Percentiles rank a stretch among this genome's conserved stretches.
These are phyloP conservation scores for Falco berigora DNA, from an alignment of 2,797 vertebrate species.

Conservation along the genomic window DNA sequence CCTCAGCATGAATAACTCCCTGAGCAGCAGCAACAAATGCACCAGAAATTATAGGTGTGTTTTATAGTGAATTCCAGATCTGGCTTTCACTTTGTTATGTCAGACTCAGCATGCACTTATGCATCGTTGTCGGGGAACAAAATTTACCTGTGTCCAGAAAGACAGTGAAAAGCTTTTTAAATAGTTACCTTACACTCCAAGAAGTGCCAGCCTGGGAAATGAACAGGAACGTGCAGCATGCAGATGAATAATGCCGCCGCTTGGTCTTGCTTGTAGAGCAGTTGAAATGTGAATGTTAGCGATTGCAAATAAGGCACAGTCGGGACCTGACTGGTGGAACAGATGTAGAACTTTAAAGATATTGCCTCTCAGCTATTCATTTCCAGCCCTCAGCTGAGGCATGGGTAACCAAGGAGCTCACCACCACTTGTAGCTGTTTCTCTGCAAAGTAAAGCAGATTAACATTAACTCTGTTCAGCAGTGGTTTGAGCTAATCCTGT, in stretches of 20 bases:
- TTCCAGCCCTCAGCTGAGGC: background rate
- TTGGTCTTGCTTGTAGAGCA: background rate
- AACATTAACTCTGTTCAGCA: background rate
- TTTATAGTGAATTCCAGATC: background rate
- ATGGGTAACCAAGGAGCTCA: background rate
- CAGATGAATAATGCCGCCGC: background rate
- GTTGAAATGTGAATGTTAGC: background rate
- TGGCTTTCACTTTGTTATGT: background rate
- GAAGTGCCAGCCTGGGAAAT: background rate
- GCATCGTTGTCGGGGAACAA: background rate
- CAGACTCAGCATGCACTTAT: background rate
- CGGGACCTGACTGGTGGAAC: background rate
- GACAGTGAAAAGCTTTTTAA: background rate
- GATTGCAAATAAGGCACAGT: background rate
- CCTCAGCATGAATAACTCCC: background rate
- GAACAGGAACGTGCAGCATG: background rate
- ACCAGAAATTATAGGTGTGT: background rate
- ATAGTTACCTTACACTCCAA: background rate
- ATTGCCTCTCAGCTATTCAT: background rate
- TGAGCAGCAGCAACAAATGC: background rate
- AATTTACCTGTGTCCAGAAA: background rate
- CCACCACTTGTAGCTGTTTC: background rate
- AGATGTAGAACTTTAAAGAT: background rate
- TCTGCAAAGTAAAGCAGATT: background rate
- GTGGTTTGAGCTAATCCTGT: background rate